Conservation (phyloP, 2,888 invertebrate species). For the Campaea margaritaria region DNA sequence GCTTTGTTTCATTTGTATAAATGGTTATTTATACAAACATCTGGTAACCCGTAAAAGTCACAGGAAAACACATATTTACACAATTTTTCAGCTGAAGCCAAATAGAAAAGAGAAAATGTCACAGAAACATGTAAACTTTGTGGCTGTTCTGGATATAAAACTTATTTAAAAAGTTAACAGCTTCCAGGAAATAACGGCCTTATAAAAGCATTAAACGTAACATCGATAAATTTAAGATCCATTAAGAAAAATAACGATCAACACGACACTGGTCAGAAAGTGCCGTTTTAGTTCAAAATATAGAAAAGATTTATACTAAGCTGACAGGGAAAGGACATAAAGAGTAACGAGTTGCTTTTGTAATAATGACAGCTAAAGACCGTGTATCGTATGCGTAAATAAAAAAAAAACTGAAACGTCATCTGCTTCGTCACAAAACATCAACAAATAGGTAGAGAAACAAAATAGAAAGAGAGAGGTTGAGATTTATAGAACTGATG, state of each 20-base stretch:
- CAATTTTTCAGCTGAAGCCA: neutral
- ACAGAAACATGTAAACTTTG: conserved; percentile 15
- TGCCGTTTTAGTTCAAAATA: neutral
- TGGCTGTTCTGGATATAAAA: conserved; percentile 29
- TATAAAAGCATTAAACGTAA: conserved; percentile 36
- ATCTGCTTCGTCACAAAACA: neutral
- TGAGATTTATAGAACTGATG: no score
- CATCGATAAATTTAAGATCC: conserved; percentile 32
- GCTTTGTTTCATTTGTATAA: no score
- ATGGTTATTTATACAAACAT: no score
- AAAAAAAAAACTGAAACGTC: neutral
- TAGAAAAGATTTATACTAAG: conserved; percentile 15
- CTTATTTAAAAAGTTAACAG: conserved; percentile 33
- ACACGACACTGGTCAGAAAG: conserved; percentile 22
- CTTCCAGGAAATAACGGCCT: conserved; percentile 36
- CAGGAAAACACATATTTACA: no score
- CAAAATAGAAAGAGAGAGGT: no score
- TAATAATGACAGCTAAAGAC: neutral
- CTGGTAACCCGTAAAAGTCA: neutral
- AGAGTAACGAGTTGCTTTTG: neutral
- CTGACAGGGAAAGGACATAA: conserved; percentile 15
- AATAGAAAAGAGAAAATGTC: conserved; percentile 3
- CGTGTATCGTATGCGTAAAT: neutral
- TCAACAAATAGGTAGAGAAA: neutral
- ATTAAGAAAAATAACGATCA: conserved; percentile 38